Evolutionary conservation across 1,140 invertebrate species (phyloP), one percentile per base, ranked within the genome.

Genomic region (Brachionus calyciflorus): DNA sequence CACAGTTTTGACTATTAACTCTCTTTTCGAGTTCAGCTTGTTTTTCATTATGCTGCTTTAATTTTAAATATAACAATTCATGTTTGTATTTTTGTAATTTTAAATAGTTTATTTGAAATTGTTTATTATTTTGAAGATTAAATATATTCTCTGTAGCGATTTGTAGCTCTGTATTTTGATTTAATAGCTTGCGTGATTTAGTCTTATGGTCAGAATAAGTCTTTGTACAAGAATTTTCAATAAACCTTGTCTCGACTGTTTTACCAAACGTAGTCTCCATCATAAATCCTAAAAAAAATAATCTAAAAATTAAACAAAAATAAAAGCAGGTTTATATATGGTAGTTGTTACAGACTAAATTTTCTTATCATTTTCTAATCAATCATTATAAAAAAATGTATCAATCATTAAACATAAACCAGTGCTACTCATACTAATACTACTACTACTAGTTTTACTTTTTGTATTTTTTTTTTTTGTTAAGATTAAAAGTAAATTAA

Each of bases 401-500:
- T 60, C 55, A 60, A 33, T 60, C 33, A 60, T 37, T 17, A 60
- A 60, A 55, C 33, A 55, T 30, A 55, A 55, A n/a, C 53, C 17
- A 55, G 33, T 30, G 17, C 53, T 12, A 17, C 53, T 55, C 28
- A 28, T 55, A 14, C 26, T 28, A 28, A 28, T 28, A 28, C n/a
- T n/a, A n/a, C n/a, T n/a, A n/a, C n/a, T n/a, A n/a, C n/a, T n/a
- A n/a, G n/a, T n/a, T n/a, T n/a, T n/a, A n/a, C n/a, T n/a, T n/a
- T n/a, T n/a, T n/a, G n/a, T n/a, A n/a, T n/a, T n/a, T n/a, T n/a
- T n/a, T 37, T 33, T 19, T 33, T 28, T 60, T 19, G 19, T 19
- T 60, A 37, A 60, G 55, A 60, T 60, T 60, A 60, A 60, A 60
- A 60, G 19, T 60, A 60, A 60, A 60, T 60, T 33, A 60, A 60